Conservation (phyloP, 2,888 invertebrate genomes). For the Lycocerus yunnanus region DNA sequence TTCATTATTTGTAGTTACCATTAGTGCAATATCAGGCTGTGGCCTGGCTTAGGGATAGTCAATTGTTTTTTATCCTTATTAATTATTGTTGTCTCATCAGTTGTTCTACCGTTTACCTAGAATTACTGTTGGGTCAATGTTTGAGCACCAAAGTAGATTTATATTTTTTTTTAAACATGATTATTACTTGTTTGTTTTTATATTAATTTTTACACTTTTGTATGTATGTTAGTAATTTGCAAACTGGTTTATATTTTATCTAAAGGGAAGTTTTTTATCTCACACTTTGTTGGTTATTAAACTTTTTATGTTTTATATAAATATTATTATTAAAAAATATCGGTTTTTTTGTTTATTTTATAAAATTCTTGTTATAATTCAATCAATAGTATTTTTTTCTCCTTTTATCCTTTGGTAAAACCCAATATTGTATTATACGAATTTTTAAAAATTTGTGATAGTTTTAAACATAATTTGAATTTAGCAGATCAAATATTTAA, state of each 20-base stretch:
- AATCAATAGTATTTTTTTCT: conserved; percentile 1
- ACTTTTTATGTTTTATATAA: conserved; percentile 59
- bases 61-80: conserved; percentile 54
- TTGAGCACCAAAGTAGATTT: conserved; percentile 51
- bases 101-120: conserved; percentile 38
- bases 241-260: conserved; percentile 49
- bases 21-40: conserved; percentile 56
- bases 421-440: background rate
- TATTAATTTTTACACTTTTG: conserved; percentile 57
- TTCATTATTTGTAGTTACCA: conserved; percentile 51
- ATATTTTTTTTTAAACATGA: conserved; percentile 48
- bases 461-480: background rate
- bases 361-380: conserved; percentile 56
- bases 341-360: conserved; percentile 57
- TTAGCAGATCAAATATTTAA: background rate
- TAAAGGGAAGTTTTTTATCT: conserved; percentile 53
- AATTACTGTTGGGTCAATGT: conserved; percentile 26
- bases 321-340: conserved; percentile 53
- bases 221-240: conserved; percentile 57
- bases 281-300: conserved; percentile 57
- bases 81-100: conserved; percentile 50
- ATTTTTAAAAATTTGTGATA: conserved; percentile 5
- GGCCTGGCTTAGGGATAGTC: conserved; percentile 54
- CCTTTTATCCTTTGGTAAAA: background rate
- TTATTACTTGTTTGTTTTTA: conserved; percentile 55